These are phyloP conservation scores for Valencia hispanica DNA, from an alignment of 2,797 vertebrate genomes.

Conservation along the genomic window DNA sequence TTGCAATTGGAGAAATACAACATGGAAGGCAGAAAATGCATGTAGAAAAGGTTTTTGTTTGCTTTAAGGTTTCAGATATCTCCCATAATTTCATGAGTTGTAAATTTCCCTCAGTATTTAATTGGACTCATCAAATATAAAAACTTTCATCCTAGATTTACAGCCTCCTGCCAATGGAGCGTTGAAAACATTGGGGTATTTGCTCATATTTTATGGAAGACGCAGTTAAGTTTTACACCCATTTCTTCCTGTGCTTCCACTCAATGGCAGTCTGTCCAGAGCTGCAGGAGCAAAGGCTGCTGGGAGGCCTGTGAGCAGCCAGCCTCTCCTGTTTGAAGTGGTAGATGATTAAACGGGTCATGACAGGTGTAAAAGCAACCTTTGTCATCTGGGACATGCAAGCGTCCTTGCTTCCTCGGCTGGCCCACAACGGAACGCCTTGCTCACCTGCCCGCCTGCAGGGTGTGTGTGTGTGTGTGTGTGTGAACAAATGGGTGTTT, in stretches of 20 bases:
- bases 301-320: conserved; percentile 72
- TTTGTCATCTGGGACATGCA: conserved; percentile 90
- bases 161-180: conserved; percentile 9
- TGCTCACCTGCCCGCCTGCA: conserved; percentile 62
- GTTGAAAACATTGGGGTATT: conserved; percentile 59
- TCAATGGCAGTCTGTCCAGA: conserved; percentile 40
- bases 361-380: conserved; percentile 98
- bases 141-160: conserved; percentile 52
- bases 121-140: conserved; percentile 1
- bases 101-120: not conserved
- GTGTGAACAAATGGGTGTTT: not conserved
- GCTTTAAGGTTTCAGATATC: not conserved
- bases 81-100: not conserved
- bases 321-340: conserved; percentile 87
- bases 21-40: not conserved
- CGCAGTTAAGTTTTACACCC: conserved; percentile 65
- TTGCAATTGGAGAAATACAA: not conserved
- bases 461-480: conserved; percentile 12
- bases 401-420: conserved; percentile 76
- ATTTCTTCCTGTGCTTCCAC: conserved; percentile 24
- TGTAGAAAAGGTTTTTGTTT: not conserved
- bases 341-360: conserved; percentile 98
- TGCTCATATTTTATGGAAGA: conserved; percentile 66
- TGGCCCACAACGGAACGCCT: conserved; percentile 68
- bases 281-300: conserved; percentile 70